Conservation (phyloP, 2,113 vertebrate genomes). For the Python bivittatus region DNA sequence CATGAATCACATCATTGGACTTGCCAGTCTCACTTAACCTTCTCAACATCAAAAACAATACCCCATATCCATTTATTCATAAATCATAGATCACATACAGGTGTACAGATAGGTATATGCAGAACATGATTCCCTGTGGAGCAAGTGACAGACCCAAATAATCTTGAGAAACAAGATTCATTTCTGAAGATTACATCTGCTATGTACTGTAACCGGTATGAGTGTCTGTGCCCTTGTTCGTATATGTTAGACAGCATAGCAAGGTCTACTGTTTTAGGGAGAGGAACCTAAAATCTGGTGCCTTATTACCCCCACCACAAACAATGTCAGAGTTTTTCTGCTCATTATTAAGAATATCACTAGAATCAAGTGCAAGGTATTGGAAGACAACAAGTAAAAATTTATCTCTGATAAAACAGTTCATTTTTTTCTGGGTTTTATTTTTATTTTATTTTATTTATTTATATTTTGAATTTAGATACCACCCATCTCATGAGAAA, state of each 20-base stretch:
- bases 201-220: too few species aligned
- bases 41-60: too few species aligned
- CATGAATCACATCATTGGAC: too few species aligned
- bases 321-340: background rate
- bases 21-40: too few species aligned
- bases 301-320: background rate
- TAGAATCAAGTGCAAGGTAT: background rate
- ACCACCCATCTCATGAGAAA: too few species aligned
- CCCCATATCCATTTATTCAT: background rate
- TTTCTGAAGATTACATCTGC: background rate
- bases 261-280: background rate
- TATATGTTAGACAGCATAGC: too few species aligned
- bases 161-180: background rate
- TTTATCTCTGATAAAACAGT: constrained; percentile 9
- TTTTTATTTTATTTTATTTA: too few species aligned
- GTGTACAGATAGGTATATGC: background rate
- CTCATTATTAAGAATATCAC: background rate
- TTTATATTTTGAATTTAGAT: too few species aligned
- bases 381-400: background rate
- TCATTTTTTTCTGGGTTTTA: constrained; percentile 1
- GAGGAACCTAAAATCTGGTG: background rate
- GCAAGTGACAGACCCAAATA: background rate
- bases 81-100: background rate
- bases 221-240: too few species aligned
- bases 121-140: background rate